Evolutionary conservation across 2,888 invertebrate species (phyloP).

Genomic region (Rhopalosiphum nymphaeae): DNA sequence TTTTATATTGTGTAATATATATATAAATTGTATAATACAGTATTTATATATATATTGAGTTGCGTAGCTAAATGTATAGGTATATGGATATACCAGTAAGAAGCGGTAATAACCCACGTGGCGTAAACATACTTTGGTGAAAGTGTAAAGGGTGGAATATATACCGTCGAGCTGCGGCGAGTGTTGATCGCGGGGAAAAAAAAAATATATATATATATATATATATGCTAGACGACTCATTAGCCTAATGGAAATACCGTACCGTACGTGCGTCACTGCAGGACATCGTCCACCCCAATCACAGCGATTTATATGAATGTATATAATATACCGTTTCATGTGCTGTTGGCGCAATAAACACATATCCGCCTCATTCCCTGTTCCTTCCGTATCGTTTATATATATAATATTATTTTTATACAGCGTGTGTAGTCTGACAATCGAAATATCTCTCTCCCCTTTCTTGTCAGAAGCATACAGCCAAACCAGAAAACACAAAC

Average conservation of each 20-base stretch:
- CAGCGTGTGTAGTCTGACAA: background rate
- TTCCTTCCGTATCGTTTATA: background rate
- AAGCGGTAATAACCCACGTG: background rate
- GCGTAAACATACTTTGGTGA: conserved; percentile 35
- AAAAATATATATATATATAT: background rate
- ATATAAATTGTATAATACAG: background rate
- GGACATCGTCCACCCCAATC: conserved; percentile 60
- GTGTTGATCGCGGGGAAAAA: background rate
- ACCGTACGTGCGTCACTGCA: conserved; percentile 35
- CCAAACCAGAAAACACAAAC: background rate
- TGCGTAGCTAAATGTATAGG: background rate
- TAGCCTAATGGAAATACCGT: conserved; percentile 64
- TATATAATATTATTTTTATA: background rate
- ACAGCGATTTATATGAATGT: background rate
- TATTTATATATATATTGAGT: background rate
- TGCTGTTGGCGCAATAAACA: conserved; percentile 22
- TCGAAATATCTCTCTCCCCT: background rate
- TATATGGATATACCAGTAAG: background rate
- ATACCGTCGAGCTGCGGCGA: background rate
- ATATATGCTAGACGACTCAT: conserved; percentile 46
- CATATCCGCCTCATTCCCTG: background rate
- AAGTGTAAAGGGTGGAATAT: conserved; percentile 55
- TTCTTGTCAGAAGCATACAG: background rate
- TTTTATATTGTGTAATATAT: background rate
- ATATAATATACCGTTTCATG: conserved; percentile 19